Evolutionary conservation across 2,113 vertebrate genomes (phyloP).

Genomic region (Litocranius walleri): DNA sequence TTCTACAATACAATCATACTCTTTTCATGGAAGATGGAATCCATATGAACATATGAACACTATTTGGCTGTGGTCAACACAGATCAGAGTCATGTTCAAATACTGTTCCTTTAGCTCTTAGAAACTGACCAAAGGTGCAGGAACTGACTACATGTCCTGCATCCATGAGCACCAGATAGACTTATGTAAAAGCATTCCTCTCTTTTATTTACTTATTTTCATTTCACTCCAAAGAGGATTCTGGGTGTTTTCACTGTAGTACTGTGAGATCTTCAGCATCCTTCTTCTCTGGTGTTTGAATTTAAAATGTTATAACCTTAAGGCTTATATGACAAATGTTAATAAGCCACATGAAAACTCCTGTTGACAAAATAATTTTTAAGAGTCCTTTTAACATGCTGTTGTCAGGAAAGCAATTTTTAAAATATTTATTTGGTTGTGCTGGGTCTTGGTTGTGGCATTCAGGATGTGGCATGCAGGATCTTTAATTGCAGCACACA

Average conservation of each 20-base stretch:
- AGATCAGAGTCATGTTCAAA: slow-evolving; percentile 57
- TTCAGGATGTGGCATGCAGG: not conserved
- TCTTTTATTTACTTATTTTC: not conserved
- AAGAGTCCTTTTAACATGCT: slow-evolving; percentile 15
- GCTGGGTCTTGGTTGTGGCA: not conserved
- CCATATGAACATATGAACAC: slow-evolving; percentile 14
- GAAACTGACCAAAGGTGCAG: not conserved
- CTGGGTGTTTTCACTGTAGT: not conserved
- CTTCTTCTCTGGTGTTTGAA: not conserved
- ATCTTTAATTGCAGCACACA: not conserved
- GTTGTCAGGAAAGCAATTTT: not conserved
- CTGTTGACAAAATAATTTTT: not conserved
- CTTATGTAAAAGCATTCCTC: not conserved
- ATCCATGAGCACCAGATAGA: not conserved
- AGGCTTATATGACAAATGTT: not conserved
- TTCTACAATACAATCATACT: slow-evolving; percentile 74
- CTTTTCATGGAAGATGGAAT: slow-evolving; percentile 72
- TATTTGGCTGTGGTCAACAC: slow-evolving; percentile 42
- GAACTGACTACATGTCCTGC: not conserved
- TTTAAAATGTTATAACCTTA: slow-evolving; percentile 3
- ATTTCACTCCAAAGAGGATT: not conserved
- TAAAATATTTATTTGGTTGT: not conserved
- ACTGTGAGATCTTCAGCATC: not conserved
- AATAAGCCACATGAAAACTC: slow-evolving; percentile 15
- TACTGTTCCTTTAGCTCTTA: not conserved